Evolutionary conservation across 2,797 vertebrate genomes (phyloP), one percentile per base, ranked within the genome.

Genomic region (Emydoidea blandingii): DNA sequence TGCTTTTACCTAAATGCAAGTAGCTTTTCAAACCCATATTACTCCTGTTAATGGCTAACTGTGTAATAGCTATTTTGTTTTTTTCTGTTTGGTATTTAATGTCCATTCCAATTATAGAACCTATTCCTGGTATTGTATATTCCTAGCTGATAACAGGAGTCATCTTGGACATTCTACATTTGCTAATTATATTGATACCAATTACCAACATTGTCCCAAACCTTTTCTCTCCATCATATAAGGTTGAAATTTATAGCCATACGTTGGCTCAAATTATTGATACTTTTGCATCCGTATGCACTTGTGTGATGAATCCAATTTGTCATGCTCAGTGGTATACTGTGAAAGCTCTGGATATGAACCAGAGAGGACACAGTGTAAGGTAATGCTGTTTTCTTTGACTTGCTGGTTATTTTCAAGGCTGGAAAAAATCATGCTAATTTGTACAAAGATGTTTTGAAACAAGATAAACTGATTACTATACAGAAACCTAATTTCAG

Each of bases 371-470:
- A 47, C 19, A 74, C 78, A 57, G 27, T 83, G 84, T 74, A 96
- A 88, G 29, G 29, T 65, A 95, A 78, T 49, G 10, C 1, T 65
- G 1, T 86, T 94, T 91, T 59, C 57, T 91, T 86, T 93, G 41
- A 78, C 31, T 89, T 92, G 81, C 83, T 53, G 12, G 19, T 41
- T 94, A 96, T 92, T 91, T 94, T 81, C 44, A 91, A 94, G 89
- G 23, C 6, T 92, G 37, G 19, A 34, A 94, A 11, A 88, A 94
- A 68, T 41, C 76, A 3, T 62, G 25, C 27, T 93, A 93, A 96
- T 92, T 78, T 47, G 81, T 49, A 93, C 44, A 82, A 54, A 95
- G 49, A 37, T 87, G 56, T 95, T 95, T 97, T 88, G 85, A 94
- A 82, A 92, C 41, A 94, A 89, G 34, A 1, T 91, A 89, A 94